These are phyloP conservation scores for Acestrorhynchus altus DNA, from an alignment of 2,797 vertebrate genomes.

Conservation along the genomic window DNA sequence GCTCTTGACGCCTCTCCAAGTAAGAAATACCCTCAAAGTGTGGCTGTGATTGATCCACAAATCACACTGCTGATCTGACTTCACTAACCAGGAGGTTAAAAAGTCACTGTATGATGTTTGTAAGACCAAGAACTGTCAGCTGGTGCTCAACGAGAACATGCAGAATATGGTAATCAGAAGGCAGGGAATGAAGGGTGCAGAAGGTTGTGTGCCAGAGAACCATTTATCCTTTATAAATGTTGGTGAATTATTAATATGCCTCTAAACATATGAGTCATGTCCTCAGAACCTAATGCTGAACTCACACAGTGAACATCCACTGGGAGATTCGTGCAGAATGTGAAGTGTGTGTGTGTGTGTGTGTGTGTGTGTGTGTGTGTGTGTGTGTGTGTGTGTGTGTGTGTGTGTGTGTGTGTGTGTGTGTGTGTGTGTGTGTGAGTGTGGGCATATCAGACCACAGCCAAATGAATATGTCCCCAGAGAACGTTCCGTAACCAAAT, in stretches of 20 bases:
- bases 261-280: conserved; percentile 29
- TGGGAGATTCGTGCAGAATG: not conserved
- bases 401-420: not conserved
- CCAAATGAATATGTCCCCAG: not conserved
- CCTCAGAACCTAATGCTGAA: conserved; percentile 5
- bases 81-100: not conserved
- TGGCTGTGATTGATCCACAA: not conserved
- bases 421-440: not conserved
- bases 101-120: not conserved
- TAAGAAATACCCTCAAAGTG: not conserved
- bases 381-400: conserved; percentile 5
- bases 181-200: not conserved
- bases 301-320: conserved; percentile 9
- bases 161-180: not conserved
- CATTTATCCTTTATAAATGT: conserved; percentile 26
- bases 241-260: conserved; percentile 18
- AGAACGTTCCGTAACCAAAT: not conserved
- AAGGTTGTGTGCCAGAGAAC: not conserved
- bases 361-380: not conserved
- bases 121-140: not conserved
- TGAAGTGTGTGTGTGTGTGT: conserved; percentile 5
- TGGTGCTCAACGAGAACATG: not conserved
- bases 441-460: not conserved
- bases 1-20: not conserved
- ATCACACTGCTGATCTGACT: not conserved